phyloP scores from a whole-genome alignment of 2,888 invertebrate genomes.

The Thysanoteuthis rhombus region DNA sequence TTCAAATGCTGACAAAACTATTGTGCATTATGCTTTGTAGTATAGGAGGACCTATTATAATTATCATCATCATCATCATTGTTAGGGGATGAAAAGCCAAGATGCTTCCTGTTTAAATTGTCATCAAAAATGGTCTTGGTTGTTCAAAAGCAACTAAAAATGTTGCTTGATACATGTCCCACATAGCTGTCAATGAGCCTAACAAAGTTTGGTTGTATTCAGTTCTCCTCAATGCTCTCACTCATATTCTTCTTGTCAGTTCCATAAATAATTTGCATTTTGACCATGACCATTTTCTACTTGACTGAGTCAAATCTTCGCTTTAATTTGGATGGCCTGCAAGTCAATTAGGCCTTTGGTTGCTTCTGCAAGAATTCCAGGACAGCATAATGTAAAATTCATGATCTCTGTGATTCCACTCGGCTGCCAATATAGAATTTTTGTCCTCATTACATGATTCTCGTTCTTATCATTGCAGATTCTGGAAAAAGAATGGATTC shows the following conservation, averaged over 20 bases:
- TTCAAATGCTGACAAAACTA: too few species aligned
- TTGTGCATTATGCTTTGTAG: too few species aligned
- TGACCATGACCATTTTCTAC: not conserved
- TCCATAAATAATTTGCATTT: not conserved
- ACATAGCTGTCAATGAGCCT: too few species aligned
- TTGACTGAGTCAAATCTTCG: not conserved
- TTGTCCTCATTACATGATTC: not conserved
- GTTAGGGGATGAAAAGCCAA: too few species aligned
- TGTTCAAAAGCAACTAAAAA: too few species aligned
- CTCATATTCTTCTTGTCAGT: not conserved
- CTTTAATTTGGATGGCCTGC: not conserved
- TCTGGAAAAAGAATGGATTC: slow-evolving; percentile 86
- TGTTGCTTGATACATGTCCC: too few species aligned
- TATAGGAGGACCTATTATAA: too few species aligned
- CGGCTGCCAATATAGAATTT: not conserved
- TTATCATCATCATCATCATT: too few species aligned
- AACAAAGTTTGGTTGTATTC: too few species aligned
- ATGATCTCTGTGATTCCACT: not conserved
- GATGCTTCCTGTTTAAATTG: too few species aligned
- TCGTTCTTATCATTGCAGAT: slow-evolving; percentile 62
- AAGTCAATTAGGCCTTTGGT: not conserved
- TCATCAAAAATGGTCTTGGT: too few species aligned
- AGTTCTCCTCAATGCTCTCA: not conserved
- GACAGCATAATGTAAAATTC: not conserved
- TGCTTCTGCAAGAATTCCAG: not conserved